phyloP scores from a whole-genome alignment of 1,140 invertebrate genomes.

The Diorhabda sublineata region DNA sequence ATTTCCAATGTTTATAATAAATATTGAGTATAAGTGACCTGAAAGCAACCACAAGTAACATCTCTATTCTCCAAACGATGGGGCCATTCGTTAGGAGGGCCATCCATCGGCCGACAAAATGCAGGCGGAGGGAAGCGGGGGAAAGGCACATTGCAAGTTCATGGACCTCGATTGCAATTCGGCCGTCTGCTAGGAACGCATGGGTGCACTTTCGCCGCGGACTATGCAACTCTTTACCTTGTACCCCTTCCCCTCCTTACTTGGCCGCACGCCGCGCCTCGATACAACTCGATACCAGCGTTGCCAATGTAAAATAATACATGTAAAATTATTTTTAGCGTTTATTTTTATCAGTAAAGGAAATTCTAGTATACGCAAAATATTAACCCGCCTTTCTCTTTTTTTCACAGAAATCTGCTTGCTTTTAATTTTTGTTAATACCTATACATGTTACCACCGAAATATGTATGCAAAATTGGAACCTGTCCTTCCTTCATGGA shows the following conservation, averaged over 20 bases:
- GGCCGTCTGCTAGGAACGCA: conserved; percentile 47
- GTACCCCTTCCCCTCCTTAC: conserved; percentile 17
- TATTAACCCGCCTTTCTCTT: too few relatives aligned
- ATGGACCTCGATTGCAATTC: conserved; percentile 45
- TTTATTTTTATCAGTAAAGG: too few relatives aligned
- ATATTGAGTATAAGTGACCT: neutral
- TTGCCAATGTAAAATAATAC: neutral
- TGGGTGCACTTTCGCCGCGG: conserved; percentile 45
- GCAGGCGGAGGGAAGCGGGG: conserved; percentile 10
- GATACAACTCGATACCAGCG: neutral
- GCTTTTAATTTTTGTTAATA: too few relatives aligned
- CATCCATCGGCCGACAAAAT: conserved; percentile 10
- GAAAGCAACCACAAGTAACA: conserved; percentile 13
- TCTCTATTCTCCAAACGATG: conserved; percentile 24
- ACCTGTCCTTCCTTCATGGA: too few relatives aligned
- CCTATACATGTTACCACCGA: too few relatives aligned
- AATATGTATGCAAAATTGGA: too few relatives aligned
- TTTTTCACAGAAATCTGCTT: too few relatives aligned
- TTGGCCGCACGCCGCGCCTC: conserved; percentile 3
- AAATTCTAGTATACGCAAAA: too few relatives aligned
- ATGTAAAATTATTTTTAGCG: too few relatives aligned
- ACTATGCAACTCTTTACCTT: conserved; percentile 41
- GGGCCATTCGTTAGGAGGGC: conserved; percentile 25
- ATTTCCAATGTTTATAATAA: too few relatives aligned
- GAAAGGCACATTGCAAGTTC: conserved; percentile 29